A percentile compares a stretch with the other conserved stretches of the same genome.
Evolutionary conservation across 2,113 vertebrate species (phyloP).

Genomic region (Arizona elegans): DNA sequence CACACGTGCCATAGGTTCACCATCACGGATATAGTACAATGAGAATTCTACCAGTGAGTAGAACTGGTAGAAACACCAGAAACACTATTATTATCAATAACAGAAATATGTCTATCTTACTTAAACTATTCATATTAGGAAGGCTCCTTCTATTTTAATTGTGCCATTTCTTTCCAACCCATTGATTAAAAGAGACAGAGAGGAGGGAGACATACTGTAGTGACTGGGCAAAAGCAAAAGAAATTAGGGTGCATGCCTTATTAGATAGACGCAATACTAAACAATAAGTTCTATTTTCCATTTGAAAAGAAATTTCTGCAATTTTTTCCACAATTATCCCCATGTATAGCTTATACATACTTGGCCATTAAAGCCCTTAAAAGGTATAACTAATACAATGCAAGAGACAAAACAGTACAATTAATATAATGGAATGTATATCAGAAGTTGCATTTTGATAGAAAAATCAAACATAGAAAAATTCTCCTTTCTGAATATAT

Average conservation of each 20-base stretch:
- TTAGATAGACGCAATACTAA: not conserved
- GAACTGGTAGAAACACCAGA: not conserved
- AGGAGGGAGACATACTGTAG: not conserved
- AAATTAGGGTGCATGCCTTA: not conserved
- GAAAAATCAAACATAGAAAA: not conserved
- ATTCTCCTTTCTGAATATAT: not conserved
- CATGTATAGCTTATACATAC: not conserved
- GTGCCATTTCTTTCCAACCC: not conserved
- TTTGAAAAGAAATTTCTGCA: not conserved
- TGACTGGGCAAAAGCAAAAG: not conserved
- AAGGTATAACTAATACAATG: not conserved
- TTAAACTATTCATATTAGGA: not conserved
- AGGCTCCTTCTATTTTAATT: not conserved
- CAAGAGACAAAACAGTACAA: not conserved
- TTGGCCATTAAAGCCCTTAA: not conserved
- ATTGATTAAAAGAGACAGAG: not conserved
- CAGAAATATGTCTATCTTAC: not conserved
- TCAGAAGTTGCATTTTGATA: not conserved
- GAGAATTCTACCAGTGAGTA: not conserved
- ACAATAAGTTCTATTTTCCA: not conserved
- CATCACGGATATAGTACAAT: not conserved
- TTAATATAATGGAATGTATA: not conserved
- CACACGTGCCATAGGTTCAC: no score
- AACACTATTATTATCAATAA: not conserved
- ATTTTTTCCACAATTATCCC: not conserved